Base-by-base conservation (phyloP, 2,797 vertebrate species). In the Salmo trutta region DNA sequence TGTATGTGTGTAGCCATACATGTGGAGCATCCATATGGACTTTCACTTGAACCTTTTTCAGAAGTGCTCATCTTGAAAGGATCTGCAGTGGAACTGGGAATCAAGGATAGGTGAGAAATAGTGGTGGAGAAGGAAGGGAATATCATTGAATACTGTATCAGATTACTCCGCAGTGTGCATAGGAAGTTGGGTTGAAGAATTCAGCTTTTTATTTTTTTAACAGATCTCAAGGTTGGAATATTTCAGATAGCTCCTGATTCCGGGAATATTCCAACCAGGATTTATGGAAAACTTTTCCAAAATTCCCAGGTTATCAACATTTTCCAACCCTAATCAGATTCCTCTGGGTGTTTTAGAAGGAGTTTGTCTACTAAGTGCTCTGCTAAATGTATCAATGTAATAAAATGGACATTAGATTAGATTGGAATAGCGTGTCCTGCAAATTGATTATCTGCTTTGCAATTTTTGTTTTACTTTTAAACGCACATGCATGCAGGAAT, bases 1-100 rank as follows among this genome's bases (percentile, higher is more conserved):
- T 47, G n/a, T 47, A 12, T 75, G 21, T 21, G 19, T 75, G 2
- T 75, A 33, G 73, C 66, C 75, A 73, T 75, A 74, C 7, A 73
- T 75, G 80, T 83, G 41, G 77, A 88, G 82, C 81, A 84, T 82
- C 62, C 21, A 33, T 59, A 67, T 53, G 74, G 71, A 71, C 36
- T 8, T 41, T 70, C 14, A 82, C 78, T 81, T 81, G 72, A 85
- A 81, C 78, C 64, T 78, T 65, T 59, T 74, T 62, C 71, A 70
- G 52, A 66, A 52, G 64, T 56, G 8, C 67, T 74, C 4, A 6
- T 51, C 67, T 24, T 62, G 75, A 82, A 78, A 56, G 66, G 36
- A 41, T 41, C 36, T 41, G 7, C 36, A 10, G 36, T 41, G 36
- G 36, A 41, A 41, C 36, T 8, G 36, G 7, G 8, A 47, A 47